phyloP scores from a whole-genome alignment of 2,113 vertebrate genomes.

The Phaetusa simplex region DNA sequence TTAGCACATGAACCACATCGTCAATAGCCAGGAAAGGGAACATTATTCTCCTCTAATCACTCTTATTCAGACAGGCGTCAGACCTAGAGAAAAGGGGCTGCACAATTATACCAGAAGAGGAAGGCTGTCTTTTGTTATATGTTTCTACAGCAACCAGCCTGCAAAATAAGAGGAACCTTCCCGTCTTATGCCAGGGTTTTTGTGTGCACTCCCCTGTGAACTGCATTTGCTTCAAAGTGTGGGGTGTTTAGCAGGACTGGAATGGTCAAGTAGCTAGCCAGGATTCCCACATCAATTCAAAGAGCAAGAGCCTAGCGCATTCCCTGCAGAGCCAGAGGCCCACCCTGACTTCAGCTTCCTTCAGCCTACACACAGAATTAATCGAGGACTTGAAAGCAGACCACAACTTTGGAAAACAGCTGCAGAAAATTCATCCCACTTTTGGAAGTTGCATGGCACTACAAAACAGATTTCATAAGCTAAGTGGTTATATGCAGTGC shows the following conservation, averaged over 20 bases:
- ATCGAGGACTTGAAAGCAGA: conserved; percentile 69
- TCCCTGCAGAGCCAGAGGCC: conserved; percentile 71
- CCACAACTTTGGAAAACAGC: conserved; percentile 72
- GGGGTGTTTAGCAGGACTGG: conserved; percentile 64
- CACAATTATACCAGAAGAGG: conserved; percentile 84
- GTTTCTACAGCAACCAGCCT: conserved; percentile 86
- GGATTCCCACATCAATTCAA: conserved; percentile 74
- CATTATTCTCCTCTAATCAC: conserved; percentile 77
- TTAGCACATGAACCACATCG: conserved; percentile 61
- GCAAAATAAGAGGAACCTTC: conserved; percentile 80
- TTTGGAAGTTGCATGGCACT: conserved; percentile 25
- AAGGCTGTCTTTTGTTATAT: conserved; percentile 84
- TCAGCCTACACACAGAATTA: conserved; percentile 70
- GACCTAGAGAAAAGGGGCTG: conserved; percentile 76
- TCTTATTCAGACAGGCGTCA: conserved; percentile 82
- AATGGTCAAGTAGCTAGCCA: conserved; percentile 69
- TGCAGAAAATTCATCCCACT: conserved; percentile 64
- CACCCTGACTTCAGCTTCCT: conserved; percentile 65
- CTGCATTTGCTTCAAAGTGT: conserved; percentile 77
- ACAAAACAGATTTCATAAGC: conserved; percentile 50
- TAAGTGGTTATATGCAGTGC: neutral
- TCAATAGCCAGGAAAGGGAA: conserved; percentile 66
- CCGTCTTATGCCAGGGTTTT: conserved; percentile 80
- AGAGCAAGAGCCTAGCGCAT: conserved; percentile 51
- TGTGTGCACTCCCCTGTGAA: conserved; percentile 80